Evolutionary conservation across 2,797 vertebrate species (phyloP), one percentile per base, ranked within the genome.

Genomic region (Menidia menidia): DNA sequence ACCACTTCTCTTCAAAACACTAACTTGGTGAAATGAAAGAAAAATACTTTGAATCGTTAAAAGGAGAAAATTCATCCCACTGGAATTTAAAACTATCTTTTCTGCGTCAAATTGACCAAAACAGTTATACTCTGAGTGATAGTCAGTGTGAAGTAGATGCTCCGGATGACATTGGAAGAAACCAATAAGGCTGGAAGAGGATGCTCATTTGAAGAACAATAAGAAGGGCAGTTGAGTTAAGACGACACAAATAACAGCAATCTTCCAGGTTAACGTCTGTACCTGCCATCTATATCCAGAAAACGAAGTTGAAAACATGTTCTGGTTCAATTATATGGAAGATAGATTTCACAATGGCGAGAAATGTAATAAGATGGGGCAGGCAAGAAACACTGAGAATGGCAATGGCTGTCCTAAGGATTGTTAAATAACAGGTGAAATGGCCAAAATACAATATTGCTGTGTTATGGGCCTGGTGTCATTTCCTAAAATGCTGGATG

Each of bases 61-160:
- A 31, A 70, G 4, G 32, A 44, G 4, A 44, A 45, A 68, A 67
- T 14, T 30, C 54, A 25, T 39, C 11, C 18, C 10, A 2, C 25
- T 25, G 25, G 25, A 48, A 39, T 39, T 39, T 42, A n/a, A 52
- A 19, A 35, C 54, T 5, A 61, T 33, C n/a, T 50, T 73, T 30
- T 64, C 47, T 19, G 19, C 33, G 64, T 44, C 18, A 35, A 47
- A 52, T 58, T 16, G 58, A 30, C 31, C 16, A 50, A 56, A 10
- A 48, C 16, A 48, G 48, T 16, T 52, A 54, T 60, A 35, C 47
- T 58, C 61, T 9, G 9, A 67, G 31, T 59, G 14, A 16, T 30
- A 39, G 53, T 43, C 45, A 65, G 3, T 33, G 42, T 54, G n/a
- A 62, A 62, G 39, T 44, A 73, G 58, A 75, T 60, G 44, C 45